Evolutionary conservation across 2,797 vertebrate genomes (phyloP), one percentile per base, ranked within the genome.

Genomic region (Hapalemur alaotrensis): DNA sequence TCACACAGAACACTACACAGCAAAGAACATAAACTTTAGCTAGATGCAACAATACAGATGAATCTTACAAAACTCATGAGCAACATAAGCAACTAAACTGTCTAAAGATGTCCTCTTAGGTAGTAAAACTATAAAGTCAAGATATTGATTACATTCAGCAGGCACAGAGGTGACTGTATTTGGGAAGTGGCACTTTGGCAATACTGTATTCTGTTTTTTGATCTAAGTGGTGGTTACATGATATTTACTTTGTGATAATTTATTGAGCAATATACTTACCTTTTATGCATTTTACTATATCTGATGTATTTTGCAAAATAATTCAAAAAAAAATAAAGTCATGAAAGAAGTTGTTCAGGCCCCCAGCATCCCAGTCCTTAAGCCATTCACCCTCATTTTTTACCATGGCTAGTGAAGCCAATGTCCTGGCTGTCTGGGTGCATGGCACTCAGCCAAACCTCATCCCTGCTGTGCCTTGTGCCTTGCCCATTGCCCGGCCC

Each of bases 51-150:
- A 48, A 41, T 72, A 54, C 17, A 57, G 12, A 73, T 11, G 17
- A 67, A 48, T 80, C 65, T 85, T 65, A 41, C 52, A 48, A 89
- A 72, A 80, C 11, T 35, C 7, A 50, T n/a, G 54, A 50, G 15
- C 8, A 50, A 93, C 85, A 90, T 50, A 43, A 93, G 80, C 80
- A 67, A 57, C 69, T 48, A 50, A 41, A 86, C 8, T 48, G 35
- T 73, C 38, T 50, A 38, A 50, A 59, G 38, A 85, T 30, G 8
- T 2, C 61, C 30, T 41, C 63, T 14, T 52, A 41, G 17, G 43
- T 46, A 38, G 63, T 63, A 70, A 92, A 54, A 43, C 72, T 54
- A 13, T 38, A 65, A 73, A 73, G 65, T 65, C 35, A 72, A 32
- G 76, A 38, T 32, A 67, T 28, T 15, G 48, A 46, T 65, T 80